A percentile compares a stretch with the other conserved stretches of the same genome.
Evolutionary conservation across 2,888 invertebrate genomes (phyloP).

Genomic region (Tipula helvola): DNA sequence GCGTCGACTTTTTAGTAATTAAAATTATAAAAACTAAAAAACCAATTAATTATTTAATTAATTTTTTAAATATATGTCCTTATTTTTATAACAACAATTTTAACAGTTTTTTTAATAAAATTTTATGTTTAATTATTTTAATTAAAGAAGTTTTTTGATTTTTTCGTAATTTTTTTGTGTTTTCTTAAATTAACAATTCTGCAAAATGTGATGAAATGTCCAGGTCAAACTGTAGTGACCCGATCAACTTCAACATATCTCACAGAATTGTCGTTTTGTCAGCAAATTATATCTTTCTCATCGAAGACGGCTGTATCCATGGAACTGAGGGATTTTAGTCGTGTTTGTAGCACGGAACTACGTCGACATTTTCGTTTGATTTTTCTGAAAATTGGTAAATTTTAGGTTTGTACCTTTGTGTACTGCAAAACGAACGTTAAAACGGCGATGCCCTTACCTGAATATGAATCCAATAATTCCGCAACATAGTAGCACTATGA

Average conservation of each 20-base stretch:
- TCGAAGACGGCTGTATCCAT: constrained; percentile 71
- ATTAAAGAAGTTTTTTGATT: constrained; percentile 5
- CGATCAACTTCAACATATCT: constrained; percentile 83
- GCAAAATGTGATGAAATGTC: constrained; percentile 23
- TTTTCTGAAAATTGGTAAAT: constrained; percentile 25
- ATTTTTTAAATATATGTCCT: neutral
- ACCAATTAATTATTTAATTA: neutral
- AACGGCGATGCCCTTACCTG: constrained; percentile 32
- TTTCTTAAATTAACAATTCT: constrained; percentile 28
- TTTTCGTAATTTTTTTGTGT: neutral
- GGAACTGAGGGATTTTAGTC: constrained; percentile 61
- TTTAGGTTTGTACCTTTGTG: neutral
- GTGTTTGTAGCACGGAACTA: constrained; percentile 64
- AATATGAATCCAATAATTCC: constrained; percentile 38
- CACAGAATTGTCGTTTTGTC: constrained; percentile 92
- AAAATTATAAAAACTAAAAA: neutral
- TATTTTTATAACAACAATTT: neutral
- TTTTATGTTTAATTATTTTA: neutral
- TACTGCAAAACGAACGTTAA: neutral
- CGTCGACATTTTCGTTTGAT: constrained; percentile 52
- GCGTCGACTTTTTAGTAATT: neutral
- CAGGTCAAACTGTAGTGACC: constrained; percentile 75
- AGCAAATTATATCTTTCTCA: constrained; percentile 85
- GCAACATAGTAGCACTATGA: constrained; percentile 35
- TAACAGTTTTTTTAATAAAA: neutral